Base-by-base conservation (phyloP, 92 coral and sea anemone genomes). In the Paragorgia papillata region DNA sequence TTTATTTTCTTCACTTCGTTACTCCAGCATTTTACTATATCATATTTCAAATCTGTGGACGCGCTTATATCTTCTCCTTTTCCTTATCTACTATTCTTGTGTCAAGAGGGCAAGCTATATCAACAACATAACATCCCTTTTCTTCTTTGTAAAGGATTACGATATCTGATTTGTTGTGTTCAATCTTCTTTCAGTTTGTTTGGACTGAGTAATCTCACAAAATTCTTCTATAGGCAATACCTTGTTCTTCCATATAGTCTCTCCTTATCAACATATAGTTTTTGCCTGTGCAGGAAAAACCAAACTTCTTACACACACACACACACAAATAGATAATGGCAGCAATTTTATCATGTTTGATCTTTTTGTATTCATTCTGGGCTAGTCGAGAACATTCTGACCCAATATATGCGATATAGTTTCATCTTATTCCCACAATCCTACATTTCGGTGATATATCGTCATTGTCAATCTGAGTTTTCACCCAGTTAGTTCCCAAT, bases 101-200 rank as follows among this genome's bases (percentile, higher is more conserved):
- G 27, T 27, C 54, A 39, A 66, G 32, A 15, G 74, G 74, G 74
- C 74, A 66, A 24, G 63, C 74, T 6, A 66, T 66, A 46, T 66
- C 50, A 2, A 27, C 27, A 21, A 66, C 14, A 2, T 12, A 9
- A 40, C 74, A 35, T 9, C 14, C 2, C 34, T 35, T 35, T 35
- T 21, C 27, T 28, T 66, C 27, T 24, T 66, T 66, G 51, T 66
- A 1, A 19, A 66, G 9, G 24, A 66, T 25, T 46, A 66, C 74
- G 14, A 35, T 66, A 66, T 32, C 74, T 32, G 74, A 60, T 24
- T 66, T 32, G 66, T 53, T 53, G 27, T 53, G 58, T 53, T 4
- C 58, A 18, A 53, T 10, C 43, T 37, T 53, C 17, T 53, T 18
- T 9, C 51, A 18, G 51, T 44, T 18, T 17, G 18, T 18, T 17